Evolutionary conservation across 1,140 invertebrate genomes (phyloP), one percentile per base, ranked within the genome.

Genomic region (Aphis craccivora): DNA sequence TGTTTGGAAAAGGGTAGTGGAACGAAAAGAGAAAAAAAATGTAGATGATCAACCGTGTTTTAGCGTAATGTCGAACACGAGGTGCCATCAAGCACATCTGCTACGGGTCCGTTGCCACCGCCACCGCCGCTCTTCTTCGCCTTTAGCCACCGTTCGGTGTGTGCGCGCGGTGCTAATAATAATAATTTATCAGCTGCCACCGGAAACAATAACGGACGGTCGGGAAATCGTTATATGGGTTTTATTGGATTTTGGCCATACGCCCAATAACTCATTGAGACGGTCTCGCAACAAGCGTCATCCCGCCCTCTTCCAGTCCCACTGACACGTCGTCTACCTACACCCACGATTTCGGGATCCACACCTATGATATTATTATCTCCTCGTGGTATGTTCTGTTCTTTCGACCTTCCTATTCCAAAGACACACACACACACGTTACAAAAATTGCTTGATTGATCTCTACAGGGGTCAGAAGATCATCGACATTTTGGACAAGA

Each of bases 161-260:
- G 53, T 18, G 90, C 67, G 60, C 20, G 7, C 18, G 14, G 67
- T n/a, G 60, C 90, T 92, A 93, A 83, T 86, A 93, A 93, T 93
- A 93, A 93, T 86, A 93, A 93, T 93, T 93, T 93, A 93, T 93
- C 91, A 93, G 91, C 91, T 93, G 91, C 91, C 91, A 86, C 81
- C 91, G 91, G 91, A 93, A 93, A 93, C 91, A 93, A 93, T 93
- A 93, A 93, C 91, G 81, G 55, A 90, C 91, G 91, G 43, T 22
- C 45, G 76, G 45, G 81, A 93, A 93, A 93, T 86, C 81, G 81
- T 93, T 55, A 55, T 93, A 84, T 55, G 91, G 91, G 91, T 86
- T 93, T 93, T 93, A 92, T 92, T 92, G 91, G 91, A 92, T 93
- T 86, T 93, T 55, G 81, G 81, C 48, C 48, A 23, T 93, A 86